Evolutionary conservation across 2,888 invertebrate species (phyloP), one percentile per base, ranked within the genome.

Genomic region (Deilephila elpenor): DNA sequence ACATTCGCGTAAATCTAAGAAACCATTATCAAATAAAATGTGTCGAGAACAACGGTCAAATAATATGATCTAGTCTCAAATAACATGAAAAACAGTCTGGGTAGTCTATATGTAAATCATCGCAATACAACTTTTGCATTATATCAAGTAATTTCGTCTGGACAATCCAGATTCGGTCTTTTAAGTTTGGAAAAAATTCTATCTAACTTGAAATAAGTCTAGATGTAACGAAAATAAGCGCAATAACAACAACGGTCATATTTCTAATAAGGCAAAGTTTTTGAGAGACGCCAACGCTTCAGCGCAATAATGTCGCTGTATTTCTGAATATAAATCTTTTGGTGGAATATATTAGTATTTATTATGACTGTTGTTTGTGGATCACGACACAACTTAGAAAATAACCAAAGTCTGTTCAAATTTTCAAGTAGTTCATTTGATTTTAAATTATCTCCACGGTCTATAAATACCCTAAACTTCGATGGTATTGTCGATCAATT

Each of bases 151-250:
- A 67, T 51, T 51, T 51, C 67, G 67, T 67, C 67, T 67, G 51
- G 14, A 25, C 44, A 67, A 51, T 67, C 25, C 67, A 67, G 25
- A 17, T 25, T 67, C 25, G 17, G 17, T 67, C 51, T 44, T 67
- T 5, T 44, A 67, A 67, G 51, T 51, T 67, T 6, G 7, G 53
- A 67, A 3, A 44, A 25, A 67, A 67, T 17, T 51, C 44, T 44
- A 25, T 67, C 51, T 51, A 67, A 67, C 51, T 67, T 67, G 19
- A 67, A 67, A 51, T 67, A 17, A 44, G 44, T 62, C 62, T 62
- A 64, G n/a, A 64, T 64, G n/a, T 20, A 20, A 11, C 5, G 14
- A 62, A n/a, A 62, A n/a, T 37, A 64, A 67, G 44, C 20, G 51
- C 20, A 67, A 67, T 60, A 60, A 60, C 44, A 51, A 67, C 20